Percentiles rank a stretch among this genome's conserved stretches.
Evolutionary conservation across 1,140 invertebrate species (phyloP).

Genomic region (Zaprionus camerounensis): DNA sequence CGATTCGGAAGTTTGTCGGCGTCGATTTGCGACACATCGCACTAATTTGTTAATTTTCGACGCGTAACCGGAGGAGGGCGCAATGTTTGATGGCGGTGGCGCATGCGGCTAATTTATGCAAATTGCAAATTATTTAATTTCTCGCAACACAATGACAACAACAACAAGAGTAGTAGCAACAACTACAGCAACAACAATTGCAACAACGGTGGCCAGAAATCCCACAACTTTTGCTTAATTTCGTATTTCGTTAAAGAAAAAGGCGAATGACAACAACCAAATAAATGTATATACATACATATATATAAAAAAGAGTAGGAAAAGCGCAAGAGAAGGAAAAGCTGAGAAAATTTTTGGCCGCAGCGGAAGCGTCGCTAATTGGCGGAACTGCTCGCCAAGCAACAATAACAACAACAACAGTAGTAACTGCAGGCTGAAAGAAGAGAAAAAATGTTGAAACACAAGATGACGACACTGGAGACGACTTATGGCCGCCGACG

Average conservation of each 20-base stretch:
- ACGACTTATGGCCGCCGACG: slow-evolving; percentile 67
- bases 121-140: slow-evolving; percentile 73
- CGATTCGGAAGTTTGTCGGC: slow-evolving; percentile 69
- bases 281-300: slow-evolving; percentile 11
- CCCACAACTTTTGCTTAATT: slow-evolving; percentile 37
- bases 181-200: slow-evolving; percentile 22
- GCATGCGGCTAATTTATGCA: slow-evolving; percentile 58
- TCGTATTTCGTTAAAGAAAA: slow-evolving; percentile 38
- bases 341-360: slow-evolving; percentile 61
- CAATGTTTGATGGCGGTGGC: slow-evolving; percentile 66
- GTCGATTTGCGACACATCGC: slow-evolving; percentile 77
- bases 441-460: slow-evolving; percentile 75
- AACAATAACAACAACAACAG: slow-evolving; percentile 25
- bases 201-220: slow-evolving; percentile 2
- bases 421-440: slow-evolving; percentile 8
- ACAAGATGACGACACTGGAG: slow-evolving; percentile 73
- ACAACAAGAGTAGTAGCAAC: slow-evolving; percentile 7
- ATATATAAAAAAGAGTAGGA: neutral
- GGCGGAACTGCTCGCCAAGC: slow-evolving; percentile 69
- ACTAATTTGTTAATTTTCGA: slow-evolving; percentile 79
- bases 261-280: slow-evolving; percentile 36
- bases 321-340: slow-evolving; percentile 53
- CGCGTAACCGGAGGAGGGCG: slow-evolving; percentile 69
- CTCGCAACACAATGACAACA: slow-evolving; percentile 28
- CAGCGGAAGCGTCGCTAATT: slow-evolving; percentile 79